A percentile compares a stretch with the other conserved stretches of the same genome.
Evolutionary conservation across 2,888 invertebrate species (phyloP).

Genomic region (Eristalis intricaria): DNA sequence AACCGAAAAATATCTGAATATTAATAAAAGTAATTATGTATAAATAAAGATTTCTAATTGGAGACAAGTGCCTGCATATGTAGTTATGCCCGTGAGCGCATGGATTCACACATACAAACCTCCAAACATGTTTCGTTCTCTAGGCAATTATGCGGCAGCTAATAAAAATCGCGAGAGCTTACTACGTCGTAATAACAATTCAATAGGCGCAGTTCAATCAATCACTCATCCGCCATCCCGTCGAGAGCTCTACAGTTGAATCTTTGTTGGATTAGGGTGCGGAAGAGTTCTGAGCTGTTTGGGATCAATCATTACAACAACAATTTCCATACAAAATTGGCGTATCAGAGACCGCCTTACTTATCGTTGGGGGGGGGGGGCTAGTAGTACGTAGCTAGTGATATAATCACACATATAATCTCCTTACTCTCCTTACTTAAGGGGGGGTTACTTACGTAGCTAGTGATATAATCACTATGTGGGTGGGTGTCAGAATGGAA

Average conservation of each 20-base stretch:
- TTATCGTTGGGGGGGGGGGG: slow-evolving; percentile 14
- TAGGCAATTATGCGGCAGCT: slow-evolving; percentile 19
- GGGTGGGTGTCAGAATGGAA: slow-evolving; percentile 45
- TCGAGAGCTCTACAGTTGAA: slow-evolving; percentile 31
- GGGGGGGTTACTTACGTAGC: slow-evolving; percentile 24
- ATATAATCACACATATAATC: background rate
- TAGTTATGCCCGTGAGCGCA: background rate
- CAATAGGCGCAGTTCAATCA: slow-evolving; percentile 62
- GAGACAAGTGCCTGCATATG: too few species aligned
- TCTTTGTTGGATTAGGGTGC: slow-evolving; percentile 56
- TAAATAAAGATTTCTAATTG: too few species aligned
- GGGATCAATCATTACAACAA: slow-evolving; percentile 47
- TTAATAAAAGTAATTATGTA: too few species aligned
- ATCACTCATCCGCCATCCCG: slow-evolving; percentile 43
- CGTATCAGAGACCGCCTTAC: slow-evolving; percentile 35
- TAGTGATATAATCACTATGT: background rate
- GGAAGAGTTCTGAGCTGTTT: slow-evolving; percentile 44
- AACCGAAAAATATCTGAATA: too few species aligned
- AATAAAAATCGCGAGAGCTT: slow-evolving; percentile 50
- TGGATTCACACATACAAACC: background rate
- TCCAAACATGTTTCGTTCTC: background rate
- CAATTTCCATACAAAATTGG: slow-evolving; percentile 60
- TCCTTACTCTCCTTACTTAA: too few species aligned
- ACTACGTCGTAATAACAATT: slow-evolving; percentile 52
- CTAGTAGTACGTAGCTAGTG: slow-evolving; percentile 8